phyloP scores from a whole-genome alignment of 2,797 vertebrate genomes.

The Falco columbarius region DNA sequence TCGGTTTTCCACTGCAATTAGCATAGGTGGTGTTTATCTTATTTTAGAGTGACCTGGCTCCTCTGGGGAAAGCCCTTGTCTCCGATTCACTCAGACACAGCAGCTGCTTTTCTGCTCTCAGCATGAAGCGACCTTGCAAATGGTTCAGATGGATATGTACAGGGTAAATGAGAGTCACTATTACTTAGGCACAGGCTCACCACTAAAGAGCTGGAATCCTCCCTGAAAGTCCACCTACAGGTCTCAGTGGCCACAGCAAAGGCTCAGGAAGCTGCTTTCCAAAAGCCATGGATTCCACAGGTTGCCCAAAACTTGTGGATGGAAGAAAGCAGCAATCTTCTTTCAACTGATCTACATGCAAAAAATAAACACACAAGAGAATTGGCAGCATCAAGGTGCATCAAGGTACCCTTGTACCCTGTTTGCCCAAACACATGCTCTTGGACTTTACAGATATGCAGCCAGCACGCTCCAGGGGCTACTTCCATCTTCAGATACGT shows the following conservation, averaged over 20 bases:
- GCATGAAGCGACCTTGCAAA: background rate
- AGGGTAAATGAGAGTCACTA: background rate
- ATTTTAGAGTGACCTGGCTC: slow-evolving; percentile 3
- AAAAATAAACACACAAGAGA: background rate
- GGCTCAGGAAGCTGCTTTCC: background rate
- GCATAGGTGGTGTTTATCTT: slow-evolving; percentile 11
- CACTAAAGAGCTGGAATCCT: background rate
- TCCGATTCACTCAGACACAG: background rate
- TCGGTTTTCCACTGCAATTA: slow-evolving; percentile 5
- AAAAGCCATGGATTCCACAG: background rate
- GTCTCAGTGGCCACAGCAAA: background rate
- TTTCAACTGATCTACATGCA: background rate
- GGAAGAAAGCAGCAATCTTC: background rate
- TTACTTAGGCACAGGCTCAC: background rate
- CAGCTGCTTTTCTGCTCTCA: background rate
- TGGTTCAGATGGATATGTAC: background rate
- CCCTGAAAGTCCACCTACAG: background rate
- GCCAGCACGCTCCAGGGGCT: background rate
- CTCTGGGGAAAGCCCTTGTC: background rate
- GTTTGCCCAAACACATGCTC: background rate
- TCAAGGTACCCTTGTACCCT: background rate
- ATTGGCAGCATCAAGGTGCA: background rate
- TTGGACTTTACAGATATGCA: background rate
- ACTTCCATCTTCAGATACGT: background rate
- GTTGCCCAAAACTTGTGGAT: background rate